Evolutionary conservation across 2,113 vertebrate species (phyloP).

Genomic region (Podocnemis expansa): DNA sequence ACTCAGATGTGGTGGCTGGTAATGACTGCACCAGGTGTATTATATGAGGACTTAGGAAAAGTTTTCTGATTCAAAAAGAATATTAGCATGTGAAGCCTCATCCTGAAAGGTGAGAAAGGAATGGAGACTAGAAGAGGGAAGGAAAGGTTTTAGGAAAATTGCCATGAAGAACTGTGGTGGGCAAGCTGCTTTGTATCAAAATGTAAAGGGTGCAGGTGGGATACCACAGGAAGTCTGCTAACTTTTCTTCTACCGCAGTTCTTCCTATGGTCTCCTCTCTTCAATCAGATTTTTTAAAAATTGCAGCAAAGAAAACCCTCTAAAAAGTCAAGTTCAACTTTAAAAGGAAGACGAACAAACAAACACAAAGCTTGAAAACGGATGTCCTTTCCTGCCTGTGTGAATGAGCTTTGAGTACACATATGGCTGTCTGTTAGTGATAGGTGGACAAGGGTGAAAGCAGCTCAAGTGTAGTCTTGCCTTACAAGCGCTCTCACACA

Average conservation of each 20-base stretch:
- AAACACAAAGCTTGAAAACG: background rate
- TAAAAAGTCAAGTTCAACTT: constrained; percentile 7
- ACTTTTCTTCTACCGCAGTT: background rate
- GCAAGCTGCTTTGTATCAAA: background rate
- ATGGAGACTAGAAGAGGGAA: background rate
- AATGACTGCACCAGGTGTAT: background rate
- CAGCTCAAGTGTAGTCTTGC: background rate
- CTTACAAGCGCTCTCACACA: background rate
- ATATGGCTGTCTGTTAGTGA: background rate
- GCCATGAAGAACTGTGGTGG: background rate
- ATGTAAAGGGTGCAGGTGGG: background rate
- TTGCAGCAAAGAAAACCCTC: constrained; percentile 25
- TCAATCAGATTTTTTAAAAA: background rate
- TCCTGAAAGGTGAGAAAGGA: background rate
- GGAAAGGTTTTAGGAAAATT: background rate
- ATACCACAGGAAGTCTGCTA: background rate
- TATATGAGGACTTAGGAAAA: background rate
- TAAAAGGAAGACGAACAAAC: background rate
- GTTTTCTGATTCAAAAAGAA: background rate
- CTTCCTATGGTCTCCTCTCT: background rate
- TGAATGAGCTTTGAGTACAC: background rate
- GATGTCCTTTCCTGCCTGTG: background rate
- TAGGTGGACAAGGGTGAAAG: background rate
- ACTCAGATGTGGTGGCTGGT: background rate
- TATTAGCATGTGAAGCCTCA: background rate